Evolutionary conservation across 2,888 invertebrate genomes (phyloP).

Genomic region (Apamea monoglypha): DNA sequence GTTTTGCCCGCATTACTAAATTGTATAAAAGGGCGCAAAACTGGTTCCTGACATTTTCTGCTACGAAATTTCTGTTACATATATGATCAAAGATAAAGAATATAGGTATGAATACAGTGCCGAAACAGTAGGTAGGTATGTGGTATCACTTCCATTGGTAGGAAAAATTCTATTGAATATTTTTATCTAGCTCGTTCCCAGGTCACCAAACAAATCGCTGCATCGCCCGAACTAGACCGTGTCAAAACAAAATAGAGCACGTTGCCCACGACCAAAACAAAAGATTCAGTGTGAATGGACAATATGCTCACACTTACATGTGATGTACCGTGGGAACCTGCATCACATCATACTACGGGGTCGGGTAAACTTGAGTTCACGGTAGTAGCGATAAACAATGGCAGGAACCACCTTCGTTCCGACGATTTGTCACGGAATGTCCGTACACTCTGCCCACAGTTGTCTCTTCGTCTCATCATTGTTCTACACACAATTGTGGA

Average conservation of each 20-base stretch:
- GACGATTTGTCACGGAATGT: conserved; percentile 77
- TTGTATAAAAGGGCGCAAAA: conserved; percentile 8
- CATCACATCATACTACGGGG: conserved; percentile 69
- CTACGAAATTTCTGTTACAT: neutral
- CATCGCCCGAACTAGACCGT: neutral
- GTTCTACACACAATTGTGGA: conserved; percentile 74
- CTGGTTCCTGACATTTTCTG: conserved; percentile 6
- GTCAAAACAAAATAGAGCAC: conserved; percentile 26
- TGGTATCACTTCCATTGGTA: neutral
- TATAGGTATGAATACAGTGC: neutral
- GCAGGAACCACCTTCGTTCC: conserved; percentile 84
- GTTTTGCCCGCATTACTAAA: conserved; percentile 43
- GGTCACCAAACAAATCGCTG: neutral
- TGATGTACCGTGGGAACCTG: conserved; percentile 76
- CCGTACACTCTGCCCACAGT: conserved; percentile 69
- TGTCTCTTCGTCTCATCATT: conserved; percentile 70
- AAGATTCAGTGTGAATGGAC: conserved; percentile 45
- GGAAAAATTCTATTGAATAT: conserved; percentile 9
- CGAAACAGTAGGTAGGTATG: neutral
- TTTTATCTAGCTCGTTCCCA: conserved; percentile 2
- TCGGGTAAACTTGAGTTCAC: conserved; percentile 75
- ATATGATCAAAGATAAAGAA: too few species aligned
- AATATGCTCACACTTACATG: conserved; percentile 60
- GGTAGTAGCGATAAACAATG: conserved; percentile 81
- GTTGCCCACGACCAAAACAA: conserved; percentile 28